Conservation (phyloP, 2,113 vertebrate genomes). For the Microtus pennsylvanicus region DNA sequence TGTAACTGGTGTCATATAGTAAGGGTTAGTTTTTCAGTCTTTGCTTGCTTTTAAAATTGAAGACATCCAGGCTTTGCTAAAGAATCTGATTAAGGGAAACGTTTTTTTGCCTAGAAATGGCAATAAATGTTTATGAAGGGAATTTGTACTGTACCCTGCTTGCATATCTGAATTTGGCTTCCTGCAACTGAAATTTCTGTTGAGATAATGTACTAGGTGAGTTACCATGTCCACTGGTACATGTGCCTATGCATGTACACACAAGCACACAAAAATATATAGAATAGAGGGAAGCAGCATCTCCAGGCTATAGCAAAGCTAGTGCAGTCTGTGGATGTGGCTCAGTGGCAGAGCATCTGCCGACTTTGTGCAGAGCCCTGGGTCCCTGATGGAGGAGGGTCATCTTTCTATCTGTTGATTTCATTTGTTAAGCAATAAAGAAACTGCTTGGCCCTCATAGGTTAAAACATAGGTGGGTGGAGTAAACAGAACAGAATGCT, state of each 20-base stretch:
- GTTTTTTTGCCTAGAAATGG: slow-evolving; percentile 74
- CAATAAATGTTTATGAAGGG: slow-evolving; percentile 73
- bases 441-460: no score
- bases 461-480: no score
- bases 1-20: slow-evolving; percentile 68
- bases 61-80: slow-evolving; percentile 64
- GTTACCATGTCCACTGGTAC: background rate
- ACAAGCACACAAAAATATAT: background rate
- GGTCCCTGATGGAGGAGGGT: background rate
- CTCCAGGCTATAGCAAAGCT: background rate
- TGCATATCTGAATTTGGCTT: slow-evolving; percentile 71
- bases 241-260: fast-evolving
- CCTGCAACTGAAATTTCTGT: slow-evolving; percentile 74
- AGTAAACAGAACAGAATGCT: no score
- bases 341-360: background rate
- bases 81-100: slow-evolving; percentile 77
- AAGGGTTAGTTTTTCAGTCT: slow-evolving; percentile 48
- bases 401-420: no score
- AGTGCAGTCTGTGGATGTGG: background rate
- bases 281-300: background rate
- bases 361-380: background rate
- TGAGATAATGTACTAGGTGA: slow-evolving; percentile 71
- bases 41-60: slow-evolving; percentile 76
- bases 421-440: no score
- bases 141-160: slow-evolving; percentile 69